Evolutionary conservation across 2,888 invertebrate genomes (phyloP), one percentile per base, ranked within the genome.

Genomic region (Cephonodes hylas): DNA sequence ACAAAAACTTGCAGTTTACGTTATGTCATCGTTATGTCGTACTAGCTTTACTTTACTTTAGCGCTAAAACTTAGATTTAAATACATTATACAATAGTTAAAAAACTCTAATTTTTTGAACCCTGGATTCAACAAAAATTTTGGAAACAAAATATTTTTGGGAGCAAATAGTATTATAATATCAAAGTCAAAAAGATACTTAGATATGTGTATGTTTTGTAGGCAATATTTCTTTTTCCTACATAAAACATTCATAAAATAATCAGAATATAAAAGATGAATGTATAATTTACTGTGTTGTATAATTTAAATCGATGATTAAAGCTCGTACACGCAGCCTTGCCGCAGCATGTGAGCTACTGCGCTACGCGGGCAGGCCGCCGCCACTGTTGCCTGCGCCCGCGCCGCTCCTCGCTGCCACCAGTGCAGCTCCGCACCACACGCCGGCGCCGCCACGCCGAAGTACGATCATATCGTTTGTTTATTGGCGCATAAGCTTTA

Each of bases 401-500:
- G 66, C 67, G 66, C n/a, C n/a, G 66, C 69, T 67, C 66, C 66
- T 64, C 66, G 74, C 73, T 31, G 73, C 57, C 10, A 59, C 62
- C 31, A 59, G 48, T 23, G 8, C 48, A 0, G 23, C 23, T 0
- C 23, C 10, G 23, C 48, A n/a, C 48, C 34, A 13, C 13, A 1
- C 20, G 22, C 8, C 45, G 22, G n/a, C 45, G 23, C 45, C 45
- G 8, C 45, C 3, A 13, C 46, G 46, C 23, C 53, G 53, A 53
- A 10, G 53, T 53, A 31, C 53, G 53, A 53, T 53, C 53, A 53
- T 53, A 85, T 88, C 81, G 81, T 86, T 85, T 86, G 83, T 85
- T 83, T 84, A 86, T 81, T 81, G 80, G 79, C 80, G 78, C 79
- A 77, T 81, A 83, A 83, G 80, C 81, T 80, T 76, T 71, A 79